Percentiles rank a stretch among this genome's conserved stretches.
Evolutionary conservation across 1,140 invertebrate genomes (phyloP).

Genomic region (Heliconius melpomene): DNA sequence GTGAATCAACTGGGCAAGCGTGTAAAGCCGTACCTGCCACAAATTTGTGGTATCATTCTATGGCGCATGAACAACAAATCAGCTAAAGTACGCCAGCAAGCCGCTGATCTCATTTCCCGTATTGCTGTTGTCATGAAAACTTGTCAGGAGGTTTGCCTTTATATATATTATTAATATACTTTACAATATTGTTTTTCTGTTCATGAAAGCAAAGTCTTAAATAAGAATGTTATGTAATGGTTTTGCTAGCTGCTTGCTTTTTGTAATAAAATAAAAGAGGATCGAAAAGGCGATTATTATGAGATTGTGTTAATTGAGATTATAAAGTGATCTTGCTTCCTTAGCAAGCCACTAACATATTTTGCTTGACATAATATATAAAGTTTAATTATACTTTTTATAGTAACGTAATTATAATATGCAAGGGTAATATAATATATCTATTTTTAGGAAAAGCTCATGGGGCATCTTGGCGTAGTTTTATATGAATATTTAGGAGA

Average conservation of each 20-base stretch:
- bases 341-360: too few relatives aligned
- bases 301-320: too few relatives aligned
- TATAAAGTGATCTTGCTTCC: too few relatives aligned
- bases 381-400: too few relatives aligned
- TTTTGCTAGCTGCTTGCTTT: too few relatives aligned
- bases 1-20: slow-evolving; percentile 98
- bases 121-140: slow-evolving; percentile 99
- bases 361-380: too few relatives aligned
- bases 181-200: background rate
- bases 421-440: background rate
- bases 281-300: too few relatives aligned
- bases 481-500: slow-evolving; percentile 99
- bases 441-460: slow-evolving; percentile 93
- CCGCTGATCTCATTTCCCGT: slow-evolving; percentile 98
- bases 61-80: slow-evolving; percentile 99
- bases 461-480: slow-evolving; percentile 99
- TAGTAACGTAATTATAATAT: too few relatives aligned
- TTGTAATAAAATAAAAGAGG: too few relatives aligned
- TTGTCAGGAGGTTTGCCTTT: slow-evolving; percentile 92
- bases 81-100: slow-evolving; percentile 99
- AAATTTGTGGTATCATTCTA: slow-evolving; percentile 99
- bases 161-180: background rate
- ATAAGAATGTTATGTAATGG: too few relatives aligned
- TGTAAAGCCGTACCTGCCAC: slow-evolving; percentile 98
- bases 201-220: background rate